Evolutionary conservation across 2,113 vertebrate genomes (phyloP).

Genomic region (Bostrychus sinensis): DNA sequence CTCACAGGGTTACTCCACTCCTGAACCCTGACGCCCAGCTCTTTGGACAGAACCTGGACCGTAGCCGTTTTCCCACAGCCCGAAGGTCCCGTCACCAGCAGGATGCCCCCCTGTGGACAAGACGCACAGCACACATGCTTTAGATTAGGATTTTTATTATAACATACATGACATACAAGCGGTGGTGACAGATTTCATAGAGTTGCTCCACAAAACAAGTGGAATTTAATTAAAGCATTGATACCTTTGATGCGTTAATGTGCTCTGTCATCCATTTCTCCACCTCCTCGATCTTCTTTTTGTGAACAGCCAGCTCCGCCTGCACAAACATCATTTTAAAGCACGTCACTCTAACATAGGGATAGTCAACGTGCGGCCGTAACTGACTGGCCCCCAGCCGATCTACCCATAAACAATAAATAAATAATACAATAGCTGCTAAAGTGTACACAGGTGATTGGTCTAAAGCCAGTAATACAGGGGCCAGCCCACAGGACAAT

Average conservation of each 20-base stretch:
- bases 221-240: not conserved
- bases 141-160: too few relatives aligned
- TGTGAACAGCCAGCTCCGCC: constrained; percentile 92
- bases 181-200: too few relatives aligned
- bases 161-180: too few relatives aligned
- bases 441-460: too few relatives aligned
- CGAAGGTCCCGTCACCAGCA: constrained; percentile 90
- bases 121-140: not conserved
- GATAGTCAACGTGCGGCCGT: too few relatives aligned
- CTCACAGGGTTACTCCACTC: constrained; percentile 93
- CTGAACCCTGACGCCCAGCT: constrained; percentile 84
- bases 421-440: too few relatives aligned
- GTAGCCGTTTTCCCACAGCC: constrained; percentile 95
- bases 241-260: constrained; percentile 79
- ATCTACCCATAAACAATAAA: too few relatives aligned
- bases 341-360: too few relatives aligned
- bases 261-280: constrained; percentile 88
- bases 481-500: too few relatives aligned
- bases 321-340: constrained; percentile 36
- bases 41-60: constrained; percentile 83
- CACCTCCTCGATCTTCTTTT: constrained; percentile 96
- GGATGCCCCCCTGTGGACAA: constrained; percentile 80
- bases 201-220: too few relatives aligned
- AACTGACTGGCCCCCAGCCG: too few relatives aligned
- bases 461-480: too few relatives aligned